Percentiles rank a stretch among this genome's conserved stretches.
Conservation (phyloP, 2,888 invertebrate species). For the Strigamia crassipes region DNA sequence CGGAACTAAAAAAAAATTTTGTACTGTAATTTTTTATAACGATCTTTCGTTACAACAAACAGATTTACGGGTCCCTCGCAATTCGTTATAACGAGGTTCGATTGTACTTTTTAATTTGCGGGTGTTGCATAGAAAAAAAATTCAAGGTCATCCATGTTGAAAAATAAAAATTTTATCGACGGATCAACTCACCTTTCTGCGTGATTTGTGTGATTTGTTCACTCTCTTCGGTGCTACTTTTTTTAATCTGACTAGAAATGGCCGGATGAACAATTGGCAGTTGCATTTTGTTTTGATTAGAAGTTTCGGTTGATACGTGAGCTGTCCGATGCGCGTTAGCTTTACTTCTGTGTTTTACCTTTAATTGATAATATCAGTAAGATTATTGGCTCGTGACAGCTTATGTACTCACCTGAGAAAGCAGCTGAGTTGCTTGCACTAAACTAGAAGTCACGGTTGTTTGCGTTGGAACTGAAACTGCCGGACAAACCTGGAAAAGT, state of each 20-base stretch:
- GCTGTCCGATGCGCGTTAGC: slow-evolving; percentile 48
- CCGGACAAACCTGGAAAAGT: slow-evolving; percentile 45
- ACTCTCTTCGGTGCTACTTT: not conserved
- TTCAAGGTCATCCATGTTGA: too few species aligned
- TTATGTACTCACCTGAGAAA: slow-evolving; percentile 39
- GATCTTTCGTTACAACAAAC: too few species aligned
- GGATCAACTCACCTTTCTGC: slow-evolving; percentile 21
- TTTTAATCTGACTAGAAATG: slow-evolving; percentile 48
- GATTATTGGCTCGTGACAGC: too few species aligned
- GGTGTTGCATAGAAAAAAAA: not conserved
- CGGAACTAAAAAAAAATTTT: too few species aligned
- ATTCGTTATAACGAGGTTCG: too few species aligned
- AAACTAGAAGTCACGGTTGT: slow-evolving; percentile 45
- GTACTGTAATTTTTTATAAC: too few species aligned
- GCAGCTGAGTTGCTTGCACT: slow-evolving; percentile 43
- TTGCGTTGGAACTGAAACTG: slow-evolving; percentile 47
- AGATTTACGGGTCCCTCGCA: too few species aligned
- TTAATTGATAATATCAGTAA: not conserved
- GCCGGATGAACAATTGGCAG: slow-evolving; percentile 45
- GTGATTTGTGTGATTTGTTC: slow-evolving; percentile 6
- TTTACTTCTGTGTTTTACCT: slow-evolving; percentile 51
- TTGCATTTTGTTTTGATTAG: slow-evolving; percentile 52
- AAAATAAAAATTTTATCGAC: too few species aligned
- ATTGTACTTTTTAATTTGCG: too few species aligned
- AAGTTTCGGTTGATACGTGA: slow-evolving; percentile 51